Base-by-base conservation (phyloP, 1,140 invertebrate genomes). In the Nixonia krombeini region DNA sequence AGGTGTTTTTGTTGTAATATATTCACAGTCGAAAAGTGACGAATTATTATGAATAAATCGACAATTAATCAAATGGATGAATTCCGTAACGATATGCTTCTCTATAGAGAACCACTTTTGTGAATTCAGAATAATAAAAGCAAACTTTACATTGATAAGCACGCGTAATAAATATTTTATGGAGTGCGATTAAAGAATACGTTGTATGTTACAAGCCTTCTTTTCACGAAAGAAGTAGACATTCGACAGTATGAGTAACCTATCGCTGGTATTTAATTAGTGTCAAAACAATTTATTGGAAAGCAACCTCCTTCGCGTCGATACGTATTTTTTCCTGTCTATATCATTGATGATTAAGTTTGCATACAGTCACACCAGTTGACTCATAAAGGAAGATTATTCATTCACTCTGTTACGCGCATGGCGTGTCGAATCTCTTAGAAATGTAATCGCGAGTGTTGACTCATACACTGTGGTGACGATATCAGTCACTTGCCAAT, bases 301-400 rank as follows among this genome's bases (percentile, higher is more conserved):
- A 26, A 4, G 25, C 25, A 26, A 26, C 25, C 9, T 9, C 4
- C 9, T 26, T 9, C 25, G 25, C 25, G 25, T 9, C 25, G 4
- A 26, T 9, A 26, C 25, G 25, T 26, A 26, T 26, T 26, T 4
- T 26, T 26, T 9, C 25, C 9, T 4, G 25, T 26, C 25, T 26
- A 4, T 9, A 26, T 26, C 4, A 4, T 4, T 26, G 4, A 9
- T 9, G 25, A 26, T 26, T 26, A 26, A 26, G 25, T 26, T 26
- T 26, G 25, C 25, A 26, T 9, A 26, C 9, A 26, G 25, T 26
- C 25, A 26, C 25, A 9, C 25, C 25, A 9, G 25, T 37, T 58
- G 45, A 58, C 42, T 58, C 45, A 58, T 5, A n/a, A n/a, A n/a
- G n/a, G 15, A 8, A n/a, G 45, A 58, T 58, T 58, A 58, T 49